These are phyloP conservation scores for Lagopus leucura DNA, from an alignment of 2,113 vertebrate species.

Conservation along the genomic window DNA sequence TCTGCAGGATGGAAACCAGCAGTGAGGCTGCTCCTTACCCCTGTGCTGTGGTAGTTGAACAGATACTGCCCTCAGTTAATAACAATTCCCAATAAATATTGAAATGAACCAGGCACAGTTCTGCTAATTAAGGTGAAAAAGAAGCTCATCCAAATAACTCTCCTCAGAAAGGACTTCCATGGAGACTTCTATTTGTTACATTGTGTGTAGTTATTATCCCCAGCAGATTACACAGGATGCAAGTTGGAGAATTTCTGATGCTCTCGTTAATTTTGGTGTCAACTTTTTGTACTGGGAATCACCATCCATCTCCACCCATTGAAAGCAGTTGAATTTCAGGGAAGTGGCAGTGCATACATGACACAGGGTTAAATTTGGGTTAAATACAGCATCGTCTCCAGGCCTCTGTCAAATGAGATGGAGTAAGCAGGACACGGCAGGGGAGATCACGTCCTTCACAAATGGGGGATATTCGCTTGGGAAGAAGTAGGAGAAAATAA, in stretches of 20 bases:
- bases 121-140: neutral
- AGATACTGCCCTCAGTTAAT: neutral
- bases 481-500: slow-evolving; percentile 51
- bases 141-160: neutral
- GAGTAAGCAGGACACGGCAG: neutral
- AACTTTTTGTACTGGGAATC: neutral
- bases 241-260: neutral
- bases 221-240: neutral
- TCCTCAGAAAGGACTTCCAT: neutral
- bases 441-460: neutral
- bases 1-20: neutral
- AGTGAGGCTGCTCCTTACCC: neutral
- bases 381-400: neutral
- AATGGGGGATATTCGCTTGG: neutral
- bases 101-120: neutral
- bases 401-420: neutral
- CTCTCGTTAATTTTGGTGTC: neutral
- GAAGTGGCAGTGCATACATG: neutral
- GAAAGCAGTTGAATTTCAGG: neutral
- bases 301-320: accelerated
- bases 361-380: neutral
- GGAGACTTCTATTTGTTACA: neutral
- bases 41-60: neutral
- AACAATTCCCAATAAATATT: neutral
- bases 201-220: neutral